Conservation (phyloP, 2,113 vertebrate genomes). For the Chloropsis hardwickii region DNA sequence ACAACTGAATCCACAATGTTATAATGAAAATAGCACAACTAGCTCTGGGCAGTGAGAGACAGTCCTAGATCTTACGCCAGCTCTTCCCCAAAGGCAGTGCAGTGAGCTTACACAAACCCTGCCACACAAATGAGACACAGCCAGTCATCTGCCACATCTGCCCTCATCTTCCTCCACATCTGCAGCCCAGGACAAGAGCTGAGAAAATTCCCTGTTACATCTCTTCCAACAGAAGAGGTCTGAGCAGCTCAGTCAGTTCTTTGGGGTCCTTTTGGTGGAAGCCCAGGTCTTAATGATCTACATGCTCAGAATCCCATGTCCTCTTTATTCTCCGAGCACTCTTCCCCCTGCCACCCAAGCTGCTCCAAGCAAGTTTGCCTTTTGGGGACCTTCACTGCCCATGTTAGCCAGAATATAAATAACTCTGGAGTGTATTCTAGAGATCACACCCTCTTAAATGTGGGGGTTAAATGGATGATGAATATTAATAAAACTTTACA, state of each 20-base stretch:
- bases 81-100: not conserved
- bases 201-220: not conserved
- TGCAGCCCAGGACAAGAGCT: not conserved
- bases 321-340: not conserved
- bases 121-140: not conserved
- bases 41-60: not conserved
- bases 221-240: not conserved
- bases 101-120: not conserved
- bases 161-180: not conserved
- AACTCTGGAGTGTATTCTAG: not conserved
- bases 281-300: not conserved
- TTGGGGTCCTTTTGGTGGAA: not conserved
- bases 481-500: not conserved
- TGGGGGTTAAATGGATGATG: not conserved
- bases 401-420: not conserved
- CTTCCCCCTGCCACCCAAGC: not conserved
- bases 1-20: not conserved
- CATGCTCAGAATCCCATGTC: not conserved
- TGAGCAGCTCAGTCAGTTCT: not conserved
- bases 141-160: not conserved
- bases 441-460: not conserved
- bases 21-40: not conserved
- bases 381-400: not conserved
- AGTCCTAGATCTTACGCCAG: not conserved
- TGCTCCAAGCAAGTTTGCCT: not conserved